Base-by-base conservation (phyloP, 2,797 vertebrate species). In the Toxotes lorentzi region DNA sequence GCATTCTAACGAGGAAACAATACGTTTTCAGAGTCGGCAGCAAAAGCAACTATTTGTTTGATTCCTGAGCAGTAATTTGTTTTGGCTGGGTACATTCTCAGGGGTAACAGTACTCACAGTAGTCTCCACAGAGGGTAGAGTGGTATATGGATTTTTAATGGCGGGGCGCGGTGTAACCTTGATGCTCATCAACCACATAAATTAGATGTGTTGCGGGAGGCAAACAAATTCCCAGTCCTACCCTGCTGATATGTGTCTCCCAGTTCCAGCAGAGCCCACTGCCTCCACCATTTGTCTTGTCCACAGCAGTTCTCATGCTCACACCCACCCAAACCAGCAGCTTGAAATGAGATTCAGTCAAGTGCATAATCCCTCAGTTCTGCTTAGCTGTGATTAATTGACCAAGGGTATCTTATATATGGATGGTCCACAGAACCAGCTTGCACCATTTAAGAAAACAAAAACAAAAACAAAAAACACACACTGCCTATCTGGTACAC, bases 281-380 rank as follows among this genome's bases (percentile, higher is more conserved):
- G 86, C 83, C 61, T 82, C 72, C 65, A 62, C 86, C 91, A 92
- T 94, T 93, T 92, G 91, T 93, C 90, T 91, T 84, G 89, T 93
- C 91, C 89, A 73, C 74, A 35, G 70, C 70, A 40, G 58, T 48
- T 75, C 81, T 70, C 30, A 34, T 60, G 76, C 83, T 54, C 82
- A 81, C 87, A 81, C 89, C 70, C 87, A 74, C 89, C 81, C 53
- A 61, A 88, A 86, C 78, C 90, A 90, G 86, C 78, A 91, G 93
- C 92, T 94, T 93, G 88, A 95, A 95, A 95, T 94, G 91, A 92
- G 92, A 92, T 94, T 93, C 91, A 91, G 86, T 93, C 88, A 88
- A 92, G 92, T 93, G 91, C 88, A 70, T 94, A 94, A 94, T 95
- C 88, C 92, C 88, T 93, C 86, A 86, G 79, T 93, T 92, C 91